A percentile compares a stretch with the other conserved stretches of the same genome.
Conservation (phyloP, 2,113 vertebrate genomes). For the Progne subis region DNA sequence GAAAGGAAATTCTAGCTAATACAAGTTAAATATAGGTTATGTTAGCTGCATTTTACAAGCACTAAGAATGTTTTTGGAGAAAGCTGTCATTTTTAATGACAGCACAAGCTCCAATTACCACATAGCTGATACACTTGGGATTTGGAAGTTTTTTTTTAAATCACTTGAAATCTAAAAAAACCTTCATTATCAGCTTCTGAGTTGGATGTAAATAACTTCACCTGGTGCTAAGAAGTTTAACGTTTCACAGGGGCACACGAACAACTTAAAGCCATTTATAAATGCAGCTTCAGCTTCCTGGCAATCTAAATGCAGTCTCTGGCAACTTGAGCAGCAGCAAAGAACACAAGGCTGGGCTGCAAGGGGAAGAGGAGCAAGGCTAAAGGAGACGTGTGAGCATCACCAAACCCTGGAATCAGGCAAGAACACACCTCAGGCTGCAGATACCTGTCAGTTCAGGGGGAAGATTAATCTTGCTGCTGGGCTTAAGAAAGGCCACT, state of each 20-base stretch:
- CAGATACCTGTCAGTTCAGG: background rate
- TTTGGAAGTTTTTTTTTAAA: slow-evolving; percentile 59
- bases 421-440: background rate
- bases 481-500: background rate
- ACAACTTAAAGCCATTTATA: slow-evolving; percentile 49
- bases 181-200: slow-evolving; percentile 72
- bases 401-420: background rate
- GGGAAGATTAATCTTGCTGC: background rate
- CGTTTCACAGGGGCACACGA: slow-evolving; percentile 29
- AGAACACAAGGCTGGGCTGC: background rate
- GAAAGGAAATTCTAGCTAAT: slow-evolving; percentile 70
- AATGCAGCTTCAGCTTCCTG: slow-evolving; percentile 26
- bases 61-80: slow-evolving; percentile 76
- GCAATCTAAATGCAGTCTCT: slow-evolving; percentile 10
- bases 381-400: background rate
- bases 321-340: background rate
- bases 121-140: slow-evolving; percentile 77
- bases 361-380: background rate
- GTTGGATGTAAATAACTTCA: slow-evolving; percentile 72
- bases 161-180: slow-evolving; percentile 72
- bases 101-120: slow-evolving; percentile 81
- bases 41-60: slow-evolving; percentile 80
- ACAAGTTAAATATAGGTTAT: slow-evolving; percentile 80
- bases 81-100: slow-evolving; percentile 85
- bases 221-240: slow-evolving; percentile 60